Conservation (phyloP, 1,140 invertebrate species). For the Oryzaephilus surinamensis region DNA sequence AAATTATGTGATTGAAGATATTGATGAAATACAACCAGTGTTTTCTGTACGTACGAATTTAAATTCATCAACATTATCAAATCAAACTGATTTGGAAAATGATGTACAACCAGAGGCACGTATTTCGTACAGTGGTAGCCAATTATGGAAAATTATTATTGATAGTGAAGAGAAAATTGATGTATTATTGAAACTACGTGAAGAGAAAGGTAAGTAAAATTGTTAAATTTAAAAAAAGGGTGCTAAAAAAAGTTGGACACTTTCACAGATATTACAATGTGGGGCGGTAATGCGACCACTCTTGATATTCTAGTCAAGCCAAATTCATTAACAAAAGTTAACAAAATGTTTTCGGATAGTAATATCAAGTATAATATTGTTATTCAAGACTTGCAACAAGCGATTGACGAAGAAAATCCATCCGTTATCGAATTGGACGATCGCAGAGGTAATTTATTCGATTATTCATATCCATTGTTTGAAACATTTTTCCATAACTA, state of each 20-base stretch:
- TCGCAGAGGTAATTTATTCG: slow-evolving; percentile 50
- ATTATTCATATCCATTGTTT: not conserved
- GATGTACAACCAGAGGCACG: slow-evolving; percentile 17
- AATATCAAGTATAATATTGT: slow-evolving; percentile 53
- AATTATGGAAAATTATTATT: slow-evolving; percentile 39
- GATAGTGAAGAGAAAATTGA: slow-evolving; percentile 32
- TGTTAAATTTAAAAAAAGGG: too few species aligned
- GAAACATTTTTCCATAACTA: not conserved
- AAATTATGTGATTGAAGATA: slow-evolving; percentile 1
- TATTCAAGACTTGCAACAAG: slow-evolving; percentile 62
- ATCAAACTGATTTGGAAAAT: slow-evolving; percentile 7
- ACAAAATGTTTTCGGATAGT: slow-evolving; percentile 40
- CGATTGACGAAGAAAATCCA: slow-evolving; percentile 69
- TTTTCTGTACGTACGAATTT: too few species aligned
- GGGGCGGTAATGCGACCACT: slow-evolving; percentile 54
- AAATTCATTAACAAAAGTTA: slow-evolving; percentile 42
- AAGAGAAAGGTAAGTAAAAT: slow-evolving; percentile 39
- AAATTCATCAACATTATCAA: not conserved
- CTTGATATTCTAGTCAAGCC: slow-evolving; percentile 57
- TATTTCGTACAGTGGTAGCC: slow-evolving; percentile 41
- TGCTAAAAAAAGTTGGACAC: slow-evolving; percentile 4
- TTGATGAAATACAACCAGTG: too few species aligned
- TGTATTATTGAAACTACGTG: slow-evolving; percentile 36
- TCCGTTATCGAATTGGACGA: slow-evolving; percentile 52
- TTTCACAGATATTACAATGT: slow-evolving; percentile 51